Evolutionary conservation across 2,888 invertebrate genomes (phyloP).

Genomic region (Pyrocoelia pectoralis): DNA sequence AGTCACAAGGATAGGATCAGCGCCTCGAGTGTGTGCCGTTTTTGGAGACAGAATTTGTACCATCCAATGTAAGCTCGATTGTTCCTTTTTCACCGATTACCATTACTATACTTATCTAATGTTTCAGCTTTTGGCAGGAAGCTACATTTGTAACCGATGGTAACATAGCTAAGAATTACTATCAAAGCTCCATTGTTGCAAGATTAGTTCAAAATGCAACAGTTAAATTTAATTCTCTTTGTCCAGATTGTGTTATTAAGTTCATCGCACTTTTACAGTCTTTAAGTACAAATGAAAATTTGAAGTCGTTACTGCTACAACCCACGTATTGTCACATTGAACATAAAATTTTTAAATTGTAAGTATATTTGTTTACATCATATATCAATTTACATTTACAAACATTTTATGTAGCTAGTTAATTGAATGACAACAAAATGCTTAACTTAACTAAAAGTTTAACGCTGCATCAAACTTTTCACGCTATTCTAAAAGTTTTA

Average conservation of each 20-base stretch:
- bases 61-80: conserved; percentile 55
- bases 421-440: too few relatives aligned
- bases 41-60: conserved; percentile 57
- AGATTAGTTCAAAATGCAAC: conserved; percentile 53
- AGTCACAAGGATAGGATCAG: conserved; percentile 53
- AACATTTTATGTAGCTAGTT: too few relatives aligned
- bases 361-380: conserved; percentile 23
- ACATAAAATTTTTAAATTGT: conserved; percentile 41
- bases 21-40: conserved; percentile 57
- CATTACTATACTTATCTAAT: not conserved
- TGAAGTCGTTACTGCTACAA: conserved; percentile 55
- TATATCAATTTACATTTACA: too few relatives aligned
- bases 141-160: conserved; percentile 55
- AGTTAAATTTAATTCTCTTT: conserved; percentile 54
- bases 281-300: conserved; percentile 54
- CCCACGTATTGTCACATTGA: conserved; percentile 58
- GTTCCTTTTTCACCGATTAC: not conserved
- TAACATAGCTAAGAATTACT: conserved; percentile 52
- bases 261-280: conserved; percentile 54
- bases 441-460: too few relatives aligned
- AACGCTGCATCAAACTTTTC: too few relatives aligned
- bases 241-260: conserved; percentile 53
- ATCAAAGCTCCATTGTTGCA: conserved; percentile 52
- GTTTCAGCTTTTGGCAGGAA: conserved; percentile 55
- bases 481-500: too few relatives aligned